Conservation (phyloP, 2,797 vertebrate genomes). For the Cygnus olor region DNA sequence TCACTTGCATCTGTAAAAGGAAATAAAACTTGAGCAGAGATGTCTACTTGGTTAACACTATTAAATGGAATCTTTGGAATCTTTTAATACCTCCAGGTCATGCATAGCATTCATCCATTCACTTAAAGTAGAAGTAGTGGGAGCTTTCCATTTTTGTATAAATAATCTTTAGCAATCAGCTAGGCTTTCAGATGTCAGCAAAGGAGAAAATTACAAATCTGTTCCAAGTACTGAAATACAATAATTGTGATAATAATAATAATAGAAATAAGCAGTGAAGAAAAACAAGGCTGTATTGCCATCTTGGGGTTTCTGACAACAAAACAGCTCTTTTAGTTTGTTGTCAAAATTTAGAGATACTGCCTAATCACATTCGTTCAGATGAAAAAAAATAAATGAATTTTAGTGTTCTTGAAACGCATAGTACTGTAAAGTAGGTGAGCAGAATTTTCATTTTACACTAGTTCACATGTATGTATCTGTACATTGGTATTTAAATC, state of each 20-base stretch:
- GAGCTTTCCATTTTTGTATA: not conserved
- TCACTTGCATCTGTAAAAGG: not conserved
- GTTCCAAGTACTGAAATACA: not conserved
- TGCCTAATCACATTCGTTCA: not conserved
- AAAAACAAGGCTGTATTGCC: conserved; percentile 65
- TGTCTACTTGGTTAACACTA: not conserved
- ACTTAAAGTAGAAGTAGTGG: not conserved
- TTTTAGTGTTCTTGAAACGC: not conserved
- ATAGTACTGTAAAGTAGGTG: not conserved
- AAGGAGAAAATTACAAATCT: conserved; percentile 26
- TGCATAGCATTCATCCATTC: not conserved
- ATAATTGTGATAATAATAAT: not conserved
- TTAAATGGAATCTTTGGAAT: conserved; percentile 8
- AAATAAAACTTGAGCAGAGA: not conserved
- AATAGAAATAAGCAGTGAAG: not conserved
- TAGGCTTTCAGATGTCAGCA: conserved; percentile 1
- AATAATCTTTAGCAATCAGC: not conserved
- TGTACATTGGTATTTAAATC: not conserved
- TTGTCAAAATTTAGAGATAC: not conserved
- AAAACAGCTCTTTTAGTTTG: conserved; percentile 32
- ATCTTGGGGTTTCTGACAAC: conserved; percentile 65
- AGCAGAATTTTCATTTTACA: not conserved
- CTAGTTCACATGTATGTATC: not conserved
- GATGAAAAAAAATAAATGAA: not conserved
- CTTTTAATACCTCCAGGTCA: not conserved